These are phyloP conservation scores for Otocyon megalotis DNA, from an alignment of 2,113 vertebrate genomes.

Conservation along the genomic window DNA sequence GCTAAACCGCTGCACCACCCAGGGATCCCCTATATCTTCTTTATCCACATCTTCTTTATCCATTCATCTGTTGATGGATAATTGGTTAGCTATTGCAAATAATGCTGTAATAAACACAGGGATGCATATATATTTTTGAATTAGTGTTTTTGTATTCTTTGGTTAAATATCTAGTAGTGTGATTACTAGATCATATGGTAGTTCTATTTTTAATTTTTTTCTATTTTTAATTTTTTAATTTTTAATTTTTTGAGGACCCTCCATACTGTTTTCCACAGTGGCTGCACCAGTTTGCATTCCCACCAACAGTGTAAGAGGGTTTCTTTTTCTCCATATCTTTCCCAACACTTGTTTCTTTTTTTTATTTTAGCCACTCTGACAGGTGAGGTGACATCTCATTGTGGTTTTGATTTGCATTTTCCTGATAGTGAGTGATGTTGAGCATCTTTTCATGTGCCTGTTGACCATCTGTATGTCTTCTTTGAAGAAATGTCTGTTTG, in stretches of 20 bases:
- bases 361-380: background rate
- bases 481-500: background rate
- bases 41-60: background rate
- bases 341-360: background rate
- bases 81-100: background rate
- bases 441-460: background rate
- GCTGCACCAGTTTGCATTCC: background rate
- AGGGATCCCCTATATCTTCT: background rate
- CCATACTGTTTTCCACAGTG: background rate
- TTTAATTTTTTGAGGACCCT: background rate
- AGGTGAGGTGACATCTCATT: background rate
- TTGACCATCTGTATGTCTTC: background rate
- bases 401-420: background rate
- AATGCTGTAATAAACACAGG: background rate
- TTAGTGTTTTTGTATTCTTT: background rate
- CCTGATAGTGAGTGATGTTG: background rate
- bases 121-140: background rate
- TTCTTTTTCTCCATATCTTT: background rate
- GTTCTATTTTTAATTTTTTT: background rate
- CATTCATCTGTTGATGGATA: background rate
- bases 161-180: background rate
- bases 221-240: background rate
- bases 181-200: background rate
- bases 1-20: no score
- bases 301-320: background rate